These are phyloP conservation scores for Epirrita christyi DNA, from an alignment of 2,888 invertebrate species.

Conservation along the genomic window DNA sequence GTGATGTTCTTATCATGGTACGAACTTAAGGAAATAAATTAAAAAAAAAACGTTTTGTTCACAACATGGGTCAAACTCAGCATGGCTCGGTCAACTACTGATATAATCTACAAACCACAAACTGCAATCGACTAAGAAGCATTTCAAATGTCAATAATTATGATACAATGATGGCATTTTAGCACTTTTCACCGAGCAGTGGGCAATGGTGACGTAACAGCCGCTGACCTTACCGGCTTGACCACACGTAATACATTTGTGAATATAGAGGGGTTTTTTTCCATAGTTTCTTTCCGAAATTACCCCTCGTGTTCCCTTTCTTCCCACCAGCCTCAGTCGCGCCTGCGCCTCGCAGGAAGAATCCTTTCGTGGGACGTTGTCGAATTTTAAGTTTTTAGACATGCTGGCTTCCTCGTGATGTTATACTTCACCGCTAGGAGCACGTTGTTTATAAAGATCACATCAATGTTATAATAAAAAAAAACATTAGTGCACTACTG, in stretches of 20 bases:
- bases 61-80: not conserved
- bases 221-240: slow-evolving; percentile 3
- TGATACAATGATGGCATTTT: slow-evolving; percentile 18
- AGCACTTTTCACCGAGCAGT: slow-evolving; percentile 11
- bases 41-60: not conserved
- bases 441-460: too few species aligned
- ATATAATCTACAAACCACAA: not conserved
- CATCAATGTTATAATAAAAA: too few species aligned
- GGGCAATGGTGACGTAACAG: slow-evolving; percentile 6
- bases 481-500: too few species aligned
- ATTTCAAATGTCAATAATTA: slow-evolving; percentile 20
- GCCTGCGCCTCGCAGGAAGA: too few species aligned
- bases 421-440: too few species aligned
- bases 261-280: slow-evolving; percentile 1
- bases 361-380: too few species aligned
- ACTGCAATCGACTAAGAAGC: not conserved
- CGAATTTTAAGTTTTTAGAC: too few species aligned
- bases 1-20: too few species aligned
- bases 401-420: not conserved
- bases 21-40: not conserved
- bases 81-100: not conserved
- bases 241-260: not conserved
- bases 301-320: not conserved
- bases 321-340: too few species aligned
- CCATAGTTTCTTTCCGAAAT: not conserved